These are phyloP conservation scores for Oncorhynchus clarkii DNA, from an alignment of 2,113 vertebrate species.

Conservation along the genomic window DNA sequence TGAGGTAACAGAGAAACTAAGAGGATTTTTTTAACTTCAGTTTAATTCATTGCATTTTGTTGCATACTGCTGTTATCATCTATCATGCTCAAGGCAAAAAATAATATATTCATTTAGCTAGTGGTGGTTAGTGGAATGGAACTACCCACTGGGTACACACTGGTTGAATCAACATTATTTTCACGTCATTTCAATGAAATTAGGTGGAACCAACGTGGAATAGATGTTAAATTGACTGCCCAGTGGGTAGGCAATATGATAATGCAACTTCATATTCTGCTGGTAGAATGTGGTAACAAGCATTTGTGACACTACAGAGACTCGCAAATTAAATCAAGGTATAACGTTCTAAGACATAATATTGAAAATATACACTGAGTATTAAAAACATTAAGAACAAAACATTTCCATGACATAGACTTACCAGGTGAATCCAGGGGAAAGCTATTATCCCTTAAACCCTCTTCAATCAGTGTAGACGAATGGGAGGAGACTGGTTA, in stretches of 20 bases:
- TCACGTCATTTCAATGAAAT: too few relatives aligned
- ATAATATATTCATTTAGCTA: constrained; percentile 74
- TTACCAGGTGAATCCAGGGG: background rate
- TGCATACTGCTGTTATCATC: constrained; percentile 48
- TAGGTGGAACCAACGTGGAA: too few relatives aligned
- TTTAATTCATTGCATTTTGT: constrained; percentile 68
- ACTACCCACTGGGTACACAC: constrained; percentile 12
- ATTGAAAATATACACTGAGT: constrained; percentile 9
- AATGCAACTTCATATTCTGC: constrained; percentile 62
- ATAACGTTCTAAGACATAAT: constrained; percentile 53
- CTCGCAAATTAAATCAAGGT: constrained; percentile 52
- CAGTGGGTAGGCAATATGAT: constrained; percentile 66
- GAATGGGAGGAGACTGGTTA: too few relatives aligned
- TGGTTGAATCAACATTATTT: too few relatives aligned
- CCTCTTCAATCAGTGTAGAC: too few relatives aligned
- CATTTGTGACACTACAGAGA: constrained; percentile 55
- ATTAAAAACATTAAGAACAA: constrained; percentile 31
- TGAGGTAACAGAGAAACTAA: background rate
- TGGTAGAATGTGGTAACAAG: constrained; percentile 58
- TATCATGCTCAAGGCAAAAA: constrained; percentile 60
- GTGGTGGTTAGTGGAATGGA: constrained; percentile 70
- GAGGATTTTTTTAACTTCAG: constrained; percentile 31
- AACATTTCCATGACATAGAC: constrained; percentile 56
- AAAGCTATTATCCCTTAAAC: too few relatives aligned
- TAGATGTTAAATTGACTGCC: too few relatives aligned